These are phyloP conservation scores for Tetranychus cinnabarinus DNA, from an alignment of 1,140 invertebrate genomes.

Conservation along the genomic window DNA sequence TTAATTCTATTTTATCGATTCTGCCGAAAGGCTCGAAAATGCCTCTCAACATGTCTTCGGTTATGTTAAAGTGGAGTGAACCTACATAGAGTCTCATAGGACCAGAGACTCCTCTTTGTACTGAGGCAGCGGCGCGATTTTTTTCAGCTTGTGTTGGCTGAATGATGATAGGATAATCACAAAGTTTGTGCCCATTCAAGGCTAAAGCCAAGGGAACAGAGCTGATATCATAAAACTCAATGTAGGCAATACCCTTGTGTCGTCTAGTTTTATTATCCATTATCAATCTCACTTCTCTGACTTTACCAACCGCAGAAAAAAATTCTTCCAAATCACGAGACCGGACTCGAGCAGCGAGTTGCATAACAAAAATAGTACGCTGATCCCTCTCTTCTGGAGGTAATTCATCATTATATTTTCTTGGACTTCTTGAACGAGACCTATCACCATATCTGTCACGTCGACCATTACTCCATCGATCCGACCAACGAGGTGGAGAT, in stretches of 20 bases:
- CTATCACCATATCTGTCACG: conserved; percentile 15
- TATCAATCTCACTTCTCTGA: conserved; percentile 90
- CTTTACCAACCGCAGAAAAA: conserved; percentile 94
- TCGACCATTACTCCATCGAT: conserved; percentile 15
- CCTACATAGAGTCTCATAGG: conserved; percentile 93
- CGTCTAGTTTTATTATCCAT: conserved; percentile 95
- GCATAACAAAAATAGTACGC: conserved; percentile 94
- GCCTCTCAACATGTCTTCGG: conserved; percentile 89
- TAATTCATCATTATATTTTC: conserved; percentile 30
- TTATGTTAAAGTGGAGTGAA: conserved; percentile 95
- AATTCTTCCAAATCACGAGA: conserved; percentile 95
- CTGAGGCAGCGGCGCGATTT: conserved; percentile 36
- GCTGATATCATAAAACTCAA: conserved; percentile 95
- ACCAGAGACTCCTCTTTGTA: conserved; percentile 26
- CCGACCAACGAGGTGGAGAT: neutral
- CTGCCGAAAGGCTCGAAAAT: conserved; percentile 97
- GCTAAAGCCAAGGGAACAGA: conserved; percentile 90
- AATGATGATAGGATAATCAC: conserved; percentile 93
- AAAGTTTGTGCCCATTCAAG: conserved; percentile 75
- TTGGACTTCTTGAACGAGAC: conserved; percentile 5
- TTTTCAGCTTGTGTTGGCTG: conserved; percentile 97
- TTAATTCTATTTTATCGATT: conserved; percentile 87
- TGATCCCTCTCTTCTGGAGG: conserved; percentile 94
- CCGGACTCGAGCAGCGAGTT: conserved; percentile 74
- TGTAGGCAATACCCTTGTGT: conserved; percentile 98